Evolutionary conservation across 2,113 vertebrate genomes (phyloP), one percentile per base, ranked within the genome.

Genomic region (Alethe diademata): DNA sequence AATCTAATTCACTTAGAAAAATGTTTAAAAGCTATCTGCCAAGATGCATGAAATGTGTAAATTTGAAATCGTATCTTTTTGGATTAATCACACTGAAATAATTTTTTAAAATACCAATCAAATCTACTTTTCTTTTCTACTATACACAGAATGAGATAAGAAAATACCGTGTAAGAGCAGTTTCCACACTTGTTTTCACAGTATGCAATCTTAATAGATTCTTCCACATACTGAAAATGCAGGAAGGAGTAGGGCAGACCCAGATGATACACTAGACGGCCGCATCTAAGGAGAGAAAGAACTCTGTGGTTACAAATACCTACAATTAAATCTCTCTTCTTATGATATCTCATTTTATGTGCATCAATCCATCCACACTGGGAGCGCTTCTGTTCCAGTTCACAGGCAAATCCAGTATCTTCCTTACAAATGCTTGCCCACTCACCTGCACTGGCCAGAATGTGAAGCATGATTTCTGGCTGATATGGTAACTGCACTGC

Each of bases 181-280:
- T 98, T 98, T 90, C 98, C 98, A 96, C 99, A 99, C 56, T 96
- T 96, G 36, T 97, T 92, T 73, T 98, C 97, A 92, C 99, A 99
- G 96, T 99, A 99, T 17, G 98, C 93, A 3, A 97, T 97, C 96
- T 97, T 98, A 97, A 99, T 99, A 26, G 99, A 97, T 33, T 97
- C 82, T 97, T 99, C 99, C 56, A 99, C 98, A 29, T 99, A 98
- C 3, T 97, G 97, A 11, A 98, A 97, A 56, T 92, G 97, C 74
- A 99, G 98, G 96, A 98, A 97, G 87, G 99, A 97, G 61, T 98
- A 99, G 38, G 99, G 99, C 78, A 99, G 97, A 36, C 98, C 97
- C 88, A 99, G 97, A 53, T 99, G 99, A 62, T 98, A 97, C 9
- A 99, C 98, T 12, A 99, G 98, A 93, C 98, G 98, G 23, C 99